Conservation (phyloP, 2,888 invertebrate genomes). For the Macropis europaea region DNA sequence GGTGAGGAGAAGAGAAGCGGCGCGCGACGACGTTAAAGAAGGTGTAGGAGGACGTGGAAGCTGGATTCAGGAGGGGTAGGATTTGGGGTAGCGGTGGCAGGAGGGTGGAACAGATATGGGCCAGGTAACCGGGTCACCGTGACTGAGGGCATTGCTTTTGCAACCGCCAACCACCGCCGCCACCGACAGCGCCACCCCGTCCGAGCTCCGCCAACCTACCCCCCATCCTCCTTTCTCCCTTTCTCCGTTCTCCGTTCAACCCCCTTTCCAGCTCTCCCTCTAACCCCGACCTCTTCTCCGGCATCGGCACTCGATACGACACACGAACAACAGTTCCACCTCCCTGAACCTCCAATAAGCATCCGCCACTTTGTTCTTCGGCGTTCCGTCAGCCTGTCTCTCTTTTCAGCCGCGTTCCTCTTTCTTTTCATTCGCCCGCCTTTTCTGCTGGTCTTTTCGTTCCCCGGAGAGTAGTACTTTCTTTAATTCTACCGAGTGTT, state of each 20-base stretch:
- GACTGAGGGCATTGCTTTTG: slow-evolving; percentile 73
- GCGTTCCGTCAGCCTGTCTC: slow-evolving; percentile 48
- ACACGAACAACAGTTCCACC: slow-evolving; percentile 62
- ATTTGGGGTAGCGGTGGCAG: slow-evolving; percentile 45
- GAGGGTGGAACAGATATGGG: slow-evolving; percentile 60
- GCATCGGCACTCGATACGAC: slow-evolving; percentile 58
- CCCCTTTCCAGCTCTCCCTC: not conserved
- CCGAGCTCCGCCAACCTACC: slow-evolving; percentile 23
- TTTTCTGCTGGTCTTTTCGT: not conserved
- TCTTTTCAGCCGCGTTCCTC: not conserved
- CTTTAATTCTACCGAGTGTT: slow-evolving; percentile 19
- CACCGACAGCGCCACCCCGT: slow-evolving; percentile 40
- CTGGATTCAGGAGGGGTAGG: slow-evolving; percentile 33
- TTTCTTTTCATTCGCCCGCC: slow-evolving; percentile 12
- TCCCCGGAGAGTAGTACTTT: not conserved
- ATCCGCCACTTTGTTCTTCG: slow-evolving; percentile 62
- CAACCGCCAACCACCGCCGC: slow-evolving; percentile 59
- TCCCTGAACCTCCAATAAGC: slow-evolving; percentile 58
- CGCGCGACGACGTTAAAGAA: slow-evolving; percentile 21
- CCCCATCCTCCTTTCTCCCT: not conserved
- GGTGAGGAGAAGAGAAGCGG: not conserved
- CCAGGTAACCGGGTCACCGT: slow-evolving; percentile 74
- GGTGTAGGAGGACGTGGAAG: slow-evolving; percentile 15
- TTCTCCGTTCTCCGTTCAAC: not conserved
- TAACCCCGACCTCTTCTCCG: not conserved